Conservation (phyloP, 2,888 invertebrate species). For the Drosophila borealis region DNA sequence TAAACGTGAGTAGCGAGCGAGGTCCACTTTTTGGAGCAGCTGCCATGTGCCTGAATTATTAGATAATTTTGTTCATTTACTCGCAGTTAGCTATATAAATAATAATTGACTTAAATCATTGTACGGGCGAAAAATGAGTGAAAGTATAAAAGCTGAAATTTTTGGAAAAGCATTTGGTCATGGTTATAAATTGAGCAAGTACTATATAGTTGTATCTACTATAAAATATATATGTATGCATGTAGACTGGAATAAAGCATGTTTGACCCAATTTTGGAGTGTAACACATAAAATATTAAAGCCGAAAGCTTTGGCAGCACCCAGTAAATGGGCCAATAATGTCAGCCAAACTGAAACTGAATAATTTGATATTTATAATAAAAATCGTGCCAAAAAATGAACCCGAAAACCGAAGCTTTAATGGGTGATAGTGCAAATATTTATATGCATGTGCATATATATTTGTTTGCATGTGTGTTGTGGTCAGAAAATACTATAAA, state of each 20-base stretch:
- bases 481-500: slow-evolving; percentile 61
- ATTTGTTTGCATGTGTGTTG: slow-evolving; percentile 39
- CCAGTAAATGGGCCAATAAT: slow-evolving; percentile 20
- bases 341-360: slow-evolving; percentile 2
- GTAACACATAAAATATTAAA: slow-evolving; percentile 10
- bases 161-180: neutral
- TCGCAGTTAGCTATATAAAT: neutral
- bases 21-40: slow-evolving; percentile 40
- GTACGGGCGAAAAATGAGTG: neutral
- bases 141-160: neutral
- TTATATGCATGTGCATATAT: slow-evolving; percentile 44
- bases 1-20: slow-evolving; percentile 29
- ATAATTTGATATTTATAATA: slow-evolving; percentile 2
- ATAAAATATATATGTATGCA: too few species aligned
- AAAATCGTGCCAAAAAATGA: slow-evolving; percentile 27
- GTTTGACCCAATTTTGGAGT: neutral
- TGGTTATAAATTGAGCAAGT: neutral
- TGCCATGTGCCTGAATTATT: slow-evolving; percentile 26
- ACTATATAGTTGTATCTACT: too few species aligned
- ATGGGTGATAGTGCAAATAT: slow-evolving; percentile 57
- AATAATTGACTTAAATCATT: neutral
- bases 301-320: slow-evolving; percentile 2
- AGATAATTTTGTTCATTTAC: slow-evolving; percentile 12
- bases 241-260: neutral
- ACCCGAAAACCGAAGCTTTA: slow-evolving; percentile 39